Conservation (phyloP, 2,888 invertebrate genomes). For the Drosophila nigritarsus region DNA sequence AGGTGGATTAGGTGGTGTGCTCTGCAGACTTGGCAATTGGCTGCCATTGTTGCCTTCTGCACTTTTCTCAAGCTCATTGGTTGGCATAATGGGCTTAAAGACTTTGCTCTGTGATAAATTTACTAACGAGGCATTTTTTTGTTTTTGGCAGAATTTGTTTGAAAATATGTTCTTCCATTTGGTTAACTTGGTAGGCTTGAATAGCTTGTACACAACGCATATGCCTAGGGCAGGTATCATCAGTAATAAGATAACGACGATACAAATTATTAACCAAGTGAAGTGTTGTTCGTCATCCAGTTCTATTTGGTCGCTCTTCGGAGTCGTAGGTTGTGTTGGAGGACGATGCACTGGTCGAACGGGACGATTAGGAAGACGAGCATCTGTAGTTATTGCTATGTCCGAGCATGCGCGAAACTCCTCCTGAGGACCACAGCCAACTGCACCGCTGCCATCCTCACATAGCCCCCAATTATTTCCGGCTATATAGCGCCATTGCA, state of each 20-base stretch:
- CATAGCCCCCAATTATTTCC: constrained; percentile 94
- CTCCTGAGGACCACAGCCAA: constrained; percentile 95
- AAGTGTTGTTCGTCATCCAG: constrained; percentile 6
- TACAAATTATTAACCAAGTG: constrained; percentile 19
- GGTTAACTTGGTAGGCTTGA: constrained; percentile 22
- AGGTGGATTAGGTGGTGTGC: constrained; percentile 59
- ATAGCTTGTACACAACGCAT: constrained; percentile 25
- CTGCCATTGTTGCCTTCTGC: constrained; percentile 20
- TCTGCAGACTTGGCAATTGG: constrained; percentile 25
- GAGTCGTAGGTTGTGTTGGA: constrained; percentile 68
- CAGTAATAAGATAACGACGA: constrained; percentile 30
- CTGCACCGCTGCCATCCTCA: constrained; percentile 90
- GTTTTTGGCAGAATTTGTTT: constrained; percentile 46
- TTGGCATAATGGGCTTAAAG: constrained; percentile 23
- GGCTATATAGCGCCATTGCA: constrained; percentile 95
- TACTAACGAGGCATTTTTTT: constrained; percentile 24
- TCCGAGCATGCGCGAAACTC: constrained; percentile 95
- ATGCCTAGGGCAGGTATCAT: constrained; percentile 18
- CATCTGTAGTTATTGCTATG: constrained; percentile 88
- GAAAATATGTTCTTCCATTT: constrained; percentile 31
- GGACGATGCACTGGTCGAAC: constrained; percentile 76
- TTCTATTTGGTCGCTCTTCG: constrained; percentile 39
- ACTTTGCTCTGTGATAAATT: constrained; percentile 28
- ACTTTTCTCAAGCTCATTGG: constrained; percentile 30
- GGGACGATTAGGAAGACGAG: constrained; percentile 85